Percentiles rank a stretch among this genome's conserved stretches.
These are phyloP conservation scores for Endomychus coccineus DNA, from an alignment of 2,888 invertebrate species.

Conservation along the genomic window DNA sequence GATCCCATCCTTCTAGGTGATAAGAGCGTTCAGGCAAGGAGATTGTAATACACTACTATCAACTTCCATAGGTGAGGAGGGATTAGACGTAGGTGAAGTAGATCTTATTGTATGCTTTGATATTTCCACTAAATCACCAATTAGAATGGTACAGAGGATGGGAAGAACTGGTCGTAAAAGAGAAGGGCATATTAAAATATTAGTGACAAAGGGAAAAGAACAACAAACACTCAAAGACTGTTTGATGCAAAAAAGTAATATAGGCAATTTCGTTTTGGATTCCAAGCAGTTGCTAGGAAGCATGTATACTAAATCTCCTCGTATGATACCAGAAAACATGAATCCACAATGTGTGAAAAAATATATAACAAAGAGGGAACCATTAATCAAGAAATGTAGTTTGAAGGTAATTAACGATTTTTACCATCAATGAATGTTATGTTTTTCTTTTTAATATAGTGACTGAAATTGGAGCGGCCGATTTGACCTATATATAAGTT, in stretches of 20 bases:
- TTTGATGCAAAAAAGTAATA: slow-evolving; percentile 54
- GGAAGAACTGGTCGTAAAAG: slow-evolving; percentile 89
- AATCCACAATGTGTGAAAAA: slow-evolving; percentile 55
- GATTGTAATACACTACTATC: slow-evolving; percentile 74
- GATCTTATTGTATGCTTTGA: slow-evolving; percentile 94
- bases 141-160: slow-evolving; percentile 71
- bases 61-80: slow-evolving; percentile 92
- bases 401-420: slow-evolving; percentile 31
- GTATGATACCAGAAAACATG: slow-evolving; percentile 61
- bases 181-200: slow-evolving; percentile 71
- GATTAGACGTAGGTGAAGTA: slow-evolving; percentile 86
- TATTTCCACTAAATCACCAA: slow-evolving; percentile 74
- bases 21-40: slow-evolving; percentile 69
- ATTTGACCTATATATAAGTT: too few species aligned
- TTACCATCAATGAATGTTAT: too few species aligned
- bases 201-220: slow-evolving; percentile 75
- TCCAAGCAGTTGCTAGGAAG: slow-evolving; percentile 47
- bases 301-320: slow-evolving; percentile 55
- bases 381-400: slow-evolving; percentile 23
- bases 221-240: slow-evolving; percentile 56
- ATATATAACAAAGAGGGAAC: slow-evolving; percentile 46
- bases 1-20: slow-evolving; percentile 53
- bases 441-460: too few species aligned
- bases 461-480: too few species aligned
- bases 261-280: slow-evolving; percentile 52